Percentiles rank a stretch among this genome's conserved stretches.
These are phyloP conservation scores for Smittia aterrima DNA, from an alignment of 2,888 invertebrate genomes.

Conservation along the genomic window DNA sequence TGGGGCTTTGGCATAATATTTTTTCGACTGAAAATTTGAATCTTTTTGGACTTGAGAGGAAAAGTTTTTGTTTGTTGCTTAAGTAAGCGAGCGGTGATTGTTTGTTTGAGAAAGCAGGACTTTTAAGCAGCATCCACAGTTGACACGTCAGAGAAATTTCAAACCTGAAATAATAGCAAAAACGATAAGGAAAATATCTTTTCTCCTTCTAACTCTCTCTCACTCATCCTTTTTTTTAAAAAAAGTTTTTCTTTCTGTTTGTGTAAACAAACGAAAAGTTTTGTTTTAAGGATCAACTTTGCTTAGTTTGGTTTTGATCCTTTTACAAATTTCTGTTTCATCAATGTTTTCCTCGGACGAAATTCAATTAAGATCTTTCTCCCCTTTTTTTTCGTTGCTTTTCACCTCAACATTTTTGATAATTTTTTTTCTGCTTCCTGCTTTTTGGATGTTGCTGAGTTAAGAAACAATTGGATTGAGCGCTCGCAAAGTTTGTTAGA, in stretches of 20 bases:
- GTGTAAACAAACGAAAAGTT: not conserved
- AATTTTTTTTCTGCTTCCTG: not conserved
- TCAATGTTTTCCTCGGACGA: not conserved
- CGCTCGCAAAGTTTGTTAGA: not conserved
- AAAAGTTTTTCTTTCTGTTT: not conserved
- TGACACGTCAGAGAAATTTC: slow-evolving; percentile 1
- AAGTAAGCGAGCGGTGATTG: not conserved
- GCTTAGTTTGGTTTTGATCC: not conserved
- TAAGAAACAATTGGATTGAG: not conserved
- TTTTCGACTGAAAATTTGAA: no score
- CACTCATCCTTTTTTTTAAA: not conserved
- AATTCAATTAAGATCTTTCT: not conserved
- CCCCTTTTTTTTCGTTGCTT: not conserved
- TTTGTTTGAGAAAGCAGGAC: not conserved
- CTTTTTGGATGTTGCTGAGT: not conserved
- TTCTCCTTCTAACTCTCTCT: no score
- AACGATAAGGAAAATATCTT: slow-evolving; percentile 6
- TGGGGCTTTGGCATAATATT: no score
- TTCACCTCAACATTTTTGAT: not conserved
- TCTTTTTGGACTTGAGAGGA: no score
- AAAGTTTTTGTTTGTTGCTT: no score
- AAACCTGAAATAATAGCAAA: not conserved
- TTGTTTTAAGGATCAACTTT: slow-evolving; percentile 3
- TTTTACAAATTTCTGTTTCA: not conserved
- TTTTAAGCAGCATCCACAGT: not conserved